Conservation (phyloP, 1,140 invertebrate genomes). For the Caenorhabditis latens region DNA sequence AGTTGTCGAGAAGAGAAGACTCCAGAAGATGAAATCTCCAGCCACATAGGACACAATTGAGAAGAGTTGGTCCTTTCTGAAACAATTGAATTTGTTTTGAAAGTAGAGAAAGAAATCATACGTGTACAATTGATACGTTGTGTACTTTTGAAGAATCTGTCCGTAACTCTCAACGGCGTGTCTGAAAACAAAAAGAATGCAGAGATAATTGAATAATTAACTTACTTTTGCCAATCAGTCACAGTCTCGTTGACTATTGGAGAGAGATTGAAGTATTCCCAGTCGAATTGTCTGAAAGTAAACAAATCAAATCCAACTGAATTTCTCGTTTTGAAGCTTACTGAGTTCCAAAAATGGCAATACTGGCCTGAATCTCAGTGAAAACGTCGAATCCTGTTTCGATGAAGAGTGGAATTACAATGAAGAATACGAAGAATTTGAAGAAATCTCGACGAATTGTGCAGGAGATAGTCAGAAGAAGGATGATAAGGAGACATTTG, state of each 20-base stretch:
- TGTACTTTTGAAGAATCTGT: constrained; percentile 47
- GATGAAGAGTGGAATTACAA: constrained; percentile 41
- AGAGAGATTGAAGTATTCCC: constrained; percentile 2
- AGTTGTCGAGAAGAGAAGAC: constrained; percentile 25
- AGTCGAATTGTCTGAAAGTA: constrained; percentile 18
- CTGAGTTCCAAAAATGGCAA: constrained; percentile 29
- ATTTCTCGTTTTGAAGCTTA: background rate
- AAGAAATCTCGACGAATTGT: constrained; percentile 47
- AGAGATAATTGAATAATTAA: background rate
- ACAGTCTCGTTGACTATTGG: constrained; percentile 33
- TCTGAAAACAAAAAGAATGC: background rate
- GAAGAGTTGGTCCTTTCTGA: constrained; percentile 33
- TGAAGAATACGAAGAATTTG: constrained; percentile 45
- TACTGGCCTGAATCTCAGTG: constrained; percentile 45
- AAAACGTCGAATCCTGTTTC: constrained; percentile 58
- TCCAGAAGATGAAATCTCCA: constrained; percentile 56
- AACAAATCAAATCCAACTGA: background rate
- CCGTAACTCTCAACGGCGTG: constrained; percentile 35
- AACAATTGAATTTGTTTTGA: background rate
- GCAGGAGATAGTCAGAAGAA: constrained; percentile 39
- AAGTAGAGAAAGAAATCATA: background rate
- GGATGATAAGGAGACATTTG: constrained; percentile 55
- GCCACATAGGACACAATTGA: constrained; percentile 22
- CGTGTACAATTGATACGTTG: constrained; percentile 49
- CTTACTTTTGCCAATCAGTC: constrained; percentile 41